Base-by-base conservation (phyloP, 2,113 vertebrate species). In the Eurystomus gularis region DNA sequence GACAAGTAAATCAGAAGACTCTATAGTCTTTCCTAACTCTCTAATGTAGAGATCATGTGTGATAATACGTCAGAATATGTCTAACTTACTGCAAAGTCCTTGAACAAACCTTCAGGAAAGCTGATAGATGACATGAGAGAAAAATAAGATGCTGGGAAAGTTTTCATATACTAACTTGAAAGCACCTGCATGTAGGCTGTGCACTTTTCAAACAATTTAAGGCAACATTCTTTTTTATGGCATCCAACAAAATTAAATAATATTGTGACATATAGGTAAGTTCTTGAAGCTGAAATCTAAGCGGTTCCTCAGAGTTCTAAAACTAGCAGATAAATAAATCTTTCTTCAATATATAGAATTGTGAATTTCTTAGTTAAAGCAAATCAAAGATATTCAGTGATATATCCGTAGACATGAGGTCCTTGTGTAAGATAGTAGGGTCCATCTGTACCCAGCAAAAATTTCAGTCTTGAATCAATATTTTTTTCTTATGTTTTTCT, bases 221-320 rank as follows among this genome's bases (percentile, higher is more conserved):
- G 20, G 33, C 20, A 52, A 10, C 0, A 0, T 44, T 62, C 3
- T 13, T 82, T 82, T 90, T 64, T 49, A 28, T 6, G 3, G 7
- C 42, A 77, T n/a, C 13, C 14, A 82, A 10, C 14, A 82, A 90
- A 85, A 75, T 61, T 71, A 75, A 73, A 21, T 52, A 46, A 39
- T 87, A 21, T 25, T 48, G 6, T 92, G 51, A 46, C 2, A 12
- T 46, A 49, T 6, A 13, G 19, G 6, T 68, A n/a, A 17, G 13
- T 62, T 62, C 48, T 44, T 76, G 44, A 72, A 86, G 39, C 18
- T 58, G 23, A 71, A 65, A 79, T 71, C 19, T 7, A 44, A 57
- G 28, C n/a, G 62, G 12, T 76, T 79, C 75, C 31, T 86, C 44
- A 33, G 46, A n/a, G 19, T 83, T 79, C 37, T 42, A 62, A 28